Evolutionary conservation across 2,113 vertebrate species (phyloP), one percentile per base, ranked within the genome.

Genomic region (Odontesthes bonariensis): DNA sequence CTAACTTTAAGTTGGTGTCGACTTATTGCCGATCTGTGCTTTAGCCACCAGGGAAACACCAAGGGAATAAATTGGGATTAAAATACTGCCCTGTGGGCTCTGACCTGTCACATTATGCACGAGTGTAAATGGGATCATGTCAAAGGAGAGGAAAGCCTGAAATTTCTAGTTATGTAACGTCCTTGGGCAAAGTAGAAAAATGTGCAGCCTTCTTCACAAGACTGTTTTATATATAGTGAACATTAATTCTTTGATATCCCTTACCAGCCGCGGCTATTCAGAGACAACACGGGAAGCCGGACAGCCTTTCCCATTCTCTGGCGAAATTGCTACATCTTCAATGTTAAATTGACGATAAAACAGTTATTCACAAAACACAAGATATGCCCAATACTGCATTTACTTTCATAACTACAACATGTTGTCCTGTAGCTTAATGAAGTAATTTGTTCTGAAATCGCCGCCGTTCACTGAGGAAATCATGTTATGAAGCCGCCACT

Each of bases 61-160:
- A 14, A 54, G 38, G 63, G 51, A 69, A 81, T 62, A 60, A 86
- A 83, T 23, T 10, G 20, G 74, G 71, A 87, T 84, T 86, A 84
- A 80, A 86, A 72, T 31, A 51, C 62, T 66, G 31, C 68, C 69
- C 32, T 40, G n/a, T 19, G 23, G 19, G 58, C 52, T 52, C 17
- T 13, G 77, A 86, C 60, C 75, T 54, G 73, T 69, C 71, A 51
- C 64, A 76, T 62, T 79, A 83, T 68, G 72, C 62, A 65, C 51
- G 68, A 54, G 66, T 49, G 47, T 52, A 62, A 77, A 66, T 31
- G 42, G 74, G 83, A 79, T 88, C 64, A 82, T 80, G 81, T 80
- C 73, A 68, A 60, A 73, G 3, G n/a, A 69, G 60, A 3, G 1
- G 54, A 59, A 62, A 75, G 74, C 12, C 51, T 56, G 66, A 69